These are phyloP conservation scores for Pavo muticus DNA, from an alignment of 2,113 vertebrate genomes.

Conservation along the genomic window DNA sequence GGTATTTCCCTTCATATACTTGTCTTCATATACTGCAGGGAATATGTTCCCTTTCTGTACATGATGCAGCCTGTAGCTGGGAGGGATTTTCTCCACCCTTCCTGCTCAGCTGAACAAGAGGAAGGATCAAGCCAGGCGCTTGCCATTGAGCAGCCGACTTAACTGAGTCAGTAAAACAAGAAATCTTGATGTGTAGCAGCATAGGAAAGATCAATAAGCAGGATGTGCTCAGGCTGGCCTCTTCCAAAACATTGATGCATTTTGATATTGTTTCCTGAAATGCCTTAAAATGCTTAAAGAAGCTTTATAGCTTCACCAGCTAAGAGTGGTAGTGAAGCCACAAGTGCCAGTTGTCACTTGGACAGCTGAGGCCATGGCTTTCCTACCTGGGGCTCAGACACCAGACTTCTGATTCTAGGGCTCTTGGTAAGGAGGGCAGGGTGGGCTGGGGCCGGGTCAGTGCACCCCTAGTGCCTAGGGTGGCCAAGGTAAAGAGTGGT, in stretches of 20 bases:
- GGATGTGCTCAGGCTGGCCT: background rate
- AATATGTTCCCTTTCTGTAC: background rate
- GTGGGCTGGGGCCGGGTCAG: background rate
- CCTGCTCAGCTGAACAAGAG: background rate
- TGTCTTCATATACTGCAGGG: background rate
- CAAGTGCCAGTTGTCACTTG: background rate
- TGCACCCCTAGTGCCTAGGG: background rate
- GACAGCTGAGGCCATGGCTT: fast-evolving
- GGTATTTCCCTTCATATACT: background rate
- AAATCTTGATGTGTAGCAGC: background rate
- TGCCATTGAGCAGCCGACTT: background rate
- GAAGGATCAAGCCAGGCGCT: background rate
- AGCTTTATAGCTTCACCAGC: background rate
- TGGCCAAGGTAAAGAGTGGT: background rate
- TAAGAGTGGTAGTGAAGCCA: background rate
- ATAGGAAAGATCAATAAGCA: background rate
- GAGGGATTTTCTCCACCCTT: background rate
- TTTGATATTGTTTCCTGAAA: background rate
- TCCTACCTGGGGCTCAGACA: background rate
- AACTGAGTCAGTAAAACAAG: background rate
- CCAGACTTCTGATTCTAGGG: fast-evolving
- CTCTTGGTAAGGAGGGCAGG: background rate
- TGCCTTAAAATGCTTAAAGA: background rate
- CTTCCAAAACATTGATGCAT: background rate
- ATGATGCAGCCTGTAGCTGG: fast-evolving